These are phyloP conservation scores for Corythaixoides concolor DNA, from an alignment of 2,113 vertebrate species.

Conservation along the genomic window DNA sequence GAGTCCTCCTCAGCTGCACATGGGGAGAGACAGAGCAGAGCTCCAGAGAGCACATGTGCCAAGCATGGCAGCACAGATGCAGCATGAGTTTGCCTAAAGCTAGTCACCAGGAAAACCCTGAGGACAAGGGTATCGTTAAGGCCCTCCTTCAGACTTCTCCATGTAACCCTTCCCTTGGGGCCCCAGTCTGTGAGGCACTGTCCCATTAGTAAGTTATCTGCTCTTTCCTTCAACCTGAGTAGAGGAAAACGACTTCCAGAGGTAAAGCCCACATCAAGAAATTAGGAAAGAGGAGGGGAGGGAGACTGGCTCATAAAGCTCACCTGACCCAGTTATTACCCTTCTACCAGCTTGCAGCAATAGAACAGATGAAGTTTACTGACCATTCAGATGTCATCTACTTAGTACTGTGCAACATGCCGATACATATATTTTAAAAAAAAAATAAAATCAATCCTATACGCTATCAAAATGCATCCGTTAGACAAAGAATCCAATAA, in stretches of 20 bases:
- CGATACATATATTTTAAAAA: fast-evolving
- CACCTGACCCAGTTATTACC: background rate
- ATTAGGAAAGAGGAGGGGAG: background rate
- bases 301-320: background rate
- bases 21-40: background rate
- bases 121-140: background rate
- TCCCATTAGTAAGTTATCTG: background rate
- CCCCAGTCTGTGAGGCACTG: background rate
- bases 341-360: background rate
- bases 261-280: background rate
- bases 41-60: background rate
- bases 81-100: background rate
- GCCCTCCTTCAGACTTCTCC: background rate
- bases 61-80: fast-evolving
- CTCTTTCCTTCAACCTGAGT: background rate
- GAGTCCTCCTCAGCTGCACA: background rate
- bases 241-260: background rate
- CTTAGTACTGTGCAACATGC: background rate
- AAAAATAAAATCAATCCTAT: background rate
- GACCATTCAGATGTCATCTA: background rate
- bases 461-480: background rate
- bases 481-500: background rate
- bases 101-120: background rate
- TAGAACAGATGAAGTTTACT: background rate
- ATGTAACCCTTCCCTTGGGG: background rate